Conservation (phyloP, 2,797 vertebrate genomes). For the Thunnus albacares region DNA sequence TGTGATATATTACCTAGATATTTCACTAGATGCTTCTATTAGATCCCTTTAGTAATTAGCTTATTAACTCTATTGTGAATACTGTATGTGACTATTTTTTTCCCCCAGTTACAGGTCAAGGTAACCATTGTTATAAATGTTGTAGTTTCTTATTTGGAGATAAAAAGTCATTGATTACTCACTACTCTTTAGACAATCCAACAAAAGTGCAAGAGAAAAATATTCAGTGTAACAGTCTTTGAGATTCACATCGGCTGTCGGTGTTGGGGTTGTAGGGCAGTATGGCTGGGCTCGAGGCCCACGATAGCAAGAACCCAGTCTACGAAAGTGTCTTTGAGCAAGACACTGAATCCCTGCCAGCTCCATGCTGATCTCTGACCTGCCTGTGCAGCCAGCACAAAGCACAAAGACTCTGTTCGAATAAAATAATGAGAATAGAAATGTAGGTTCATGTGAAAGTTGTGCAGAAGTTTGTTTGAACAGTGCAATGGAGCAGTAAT, state of each 20-base stretch:
- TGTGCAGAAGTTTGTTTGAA: constrained; percentile 71
- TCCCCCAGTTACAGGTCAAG: constrained; percentile 29
- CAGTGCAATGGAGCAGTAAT: constrained; percentile 36
- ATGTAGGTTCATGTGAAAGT: constrained; percentile 64
- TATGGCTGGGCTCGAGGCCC: constrained; percentile 55
- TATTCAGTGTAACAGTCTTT: constrained; percentile 50
- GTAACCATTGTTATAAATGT: constrained; percentile 23
- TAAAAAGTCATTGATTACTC: constrained; percentile 55
- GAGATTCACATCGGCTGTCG: constrained; percentile 57
- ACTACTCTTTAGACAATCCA: constrained; percentile 48
- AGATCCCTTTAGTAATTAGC: constrained; percentile 29
- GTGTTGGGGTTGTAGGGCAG: constrained; percentile 56
- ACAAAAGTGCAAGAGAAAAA: constrained; percentile 59
- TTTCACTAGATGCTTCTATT: background rate
- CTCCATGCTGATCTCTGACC: constrained; percentile 70
- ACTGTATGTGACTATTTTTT: background rate
- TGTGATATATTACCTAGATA: constrained; percentile 10
- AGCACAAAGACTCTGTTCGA: constrained; percentile 50
- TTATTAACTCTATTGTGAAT: background rate
- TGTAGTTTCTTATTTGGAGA: constrained; percentile 55
- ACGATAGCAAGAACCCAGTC: constrained; percentile 34
- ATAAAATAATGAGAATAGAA: constrained; percentile 67
- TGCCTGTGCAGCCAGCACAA: constrained; percentile 42
- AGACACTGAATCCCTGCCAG: constrained; percentile 72
- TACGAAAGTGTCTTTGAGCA: constrained; percentile 73